Percentiles rank a stretch among this genome's conserved stretches.
Conservation (phyloP, 2,113 vertebrate genomes). For the Paracanthobrama guichenoti region DNA sequence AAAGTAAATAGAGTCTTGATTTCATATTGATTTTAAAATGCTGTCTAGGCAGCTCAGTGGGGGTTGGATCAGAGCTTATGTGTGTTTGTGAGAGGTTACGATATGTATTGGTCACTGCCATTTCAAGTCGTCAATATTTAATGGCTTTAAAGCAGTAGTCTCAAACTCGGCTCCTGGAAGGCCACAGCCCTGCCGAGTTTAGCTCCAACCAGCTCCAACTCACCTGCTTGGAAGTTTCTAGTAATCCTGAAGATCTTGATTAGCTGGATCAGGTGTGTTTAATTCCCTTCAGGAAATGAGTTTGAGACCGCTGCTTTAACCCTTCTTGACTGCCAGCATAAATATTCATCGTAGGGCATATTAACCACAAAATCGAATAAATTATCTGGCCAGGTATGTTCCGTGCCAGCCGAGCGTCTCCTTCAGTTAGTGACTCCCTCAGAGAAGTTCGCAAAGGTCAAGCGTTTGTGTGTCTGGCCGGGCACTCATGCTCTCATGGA, state of each 20-base stretch:
- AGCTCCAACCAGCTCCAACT: no score
- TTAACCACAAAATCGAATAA: slow-evolving; percentile 60
- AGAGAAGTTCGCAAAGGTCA: slow-evolving; percentile 65
- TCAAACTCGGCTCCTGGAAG: no score
- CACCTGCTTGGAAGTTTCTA: no score
- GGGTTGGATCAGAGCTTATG: neutral
- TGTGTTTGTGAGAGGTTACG: neutral
- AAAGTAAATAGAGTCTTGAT: neutral
- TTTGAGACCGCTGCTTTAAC: slow-evolving; percentile 20
- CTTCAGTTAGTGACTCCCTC: slow-evolving; percentile 43
- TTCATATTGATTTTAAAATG: neutral
- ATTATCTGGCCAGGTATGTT: slow-evolving; percentile 49
- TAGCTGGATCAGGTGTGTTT: no score
- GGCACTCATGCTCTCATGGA: slow-evolving; percentile 32
- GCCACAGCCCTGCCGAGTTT: no score
- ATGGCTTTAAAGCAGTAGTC: slow-evolving; percentile 39
- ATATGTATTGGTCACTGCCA: neutral
- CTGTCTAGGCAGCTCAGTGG: neutral
- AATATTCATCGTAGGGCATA: slow-evolving; percentile 49
- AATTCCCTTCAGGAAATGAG: no score
- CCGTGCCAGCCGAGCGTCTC: slow-evolving; percentile 49
- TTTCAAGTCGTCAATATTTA: slow-evolving; percentile 17
- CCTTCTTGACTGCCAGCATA: slow-evolving; percentile 40
- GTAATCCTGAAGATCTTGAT: no score
- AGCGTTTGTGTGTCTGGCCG: slow-evolving; percentile 53